phyloP scores from a whole-genome alignment of 2,113 vertebrate species.

The Lophochroa leadbeateri region DNA sequence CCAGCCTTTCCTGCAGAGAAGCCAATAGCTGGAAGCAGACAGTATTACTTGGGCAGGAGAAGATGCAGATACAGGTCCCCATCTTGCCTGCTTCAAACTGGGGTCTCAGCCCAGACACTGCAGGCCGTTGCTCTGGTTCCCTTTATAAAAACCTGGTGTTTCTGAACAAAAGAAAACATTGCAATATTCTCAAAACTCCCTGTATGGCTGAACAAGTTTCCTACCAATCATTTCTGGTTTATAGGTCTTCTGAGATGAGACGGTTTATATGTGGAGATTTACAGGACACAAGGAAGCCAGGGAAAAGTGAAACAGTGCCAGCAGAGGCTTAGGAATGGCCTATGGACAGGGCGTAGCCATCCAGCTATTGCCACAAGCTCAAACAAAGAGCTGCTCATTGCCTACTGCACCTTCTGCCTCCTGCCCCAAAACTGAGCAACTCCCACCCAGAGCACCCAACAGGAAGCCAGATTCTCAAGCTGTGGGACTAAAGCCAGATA shows the following conservation, averaged over 20 bases:
- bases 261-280: fast-evolving
- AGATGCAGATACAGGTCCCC: background rate
- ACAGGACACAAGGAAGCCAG: background rate
- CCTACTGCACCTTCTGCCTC: background rate
- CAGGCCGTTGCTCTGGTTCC: background rate
- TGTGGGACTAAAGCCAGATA: background rate
- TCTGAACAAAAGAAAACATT: background rate
- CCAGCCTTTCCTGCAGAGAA: background rate
- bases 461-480: background rate
- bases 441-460: background rate
- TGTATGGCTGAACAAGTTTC: background rate
- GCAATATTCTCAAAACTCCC: background rate
- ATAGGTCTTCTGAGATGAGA: background rate
- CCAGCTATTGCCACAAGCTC: background rate
- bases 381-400: background rate
- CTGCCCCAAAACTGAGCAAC: background rate
- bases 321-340: background rate
- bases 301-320: background rate
- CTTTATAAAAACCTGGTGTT: background rate
- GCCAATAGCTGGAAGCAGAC: background rate
- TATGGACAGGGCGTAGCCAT: fast-evolving
- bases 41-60: background rate
- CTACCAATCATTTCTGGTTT: background rate
- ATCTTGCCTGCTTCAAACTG: background rate
- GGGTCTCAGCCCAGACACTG: background rate